These are phyloP conservation scores for Trissolcus basalis DNA, from an alignment of 1,140 invertebrate genomes.

Conservation along the genomic window DNA sequence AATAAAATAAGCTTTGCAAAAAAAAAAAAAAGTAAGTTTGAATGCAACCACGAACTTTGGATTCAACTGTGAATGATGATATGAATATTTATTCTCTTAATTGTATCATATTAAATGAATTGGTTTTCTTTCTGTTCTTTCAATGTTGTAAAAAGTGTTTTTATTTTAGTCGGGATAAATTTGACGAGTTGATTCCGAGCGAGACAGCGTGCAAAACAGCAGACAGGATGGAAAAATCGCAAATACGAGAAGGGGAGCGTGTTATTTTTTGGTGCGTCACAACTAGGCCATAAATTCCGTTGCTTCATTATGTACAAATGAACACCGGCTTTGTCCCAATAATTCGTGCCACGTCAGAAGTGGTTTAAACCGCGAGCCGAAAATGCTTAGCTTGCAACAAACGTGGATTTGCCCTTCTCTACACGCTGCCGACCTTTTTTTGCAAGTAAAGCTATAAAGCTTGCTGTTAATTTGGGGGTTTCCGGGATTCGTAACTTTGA, in stretches of 20 bases:
- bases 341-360: slow-evolving; percentile 40
- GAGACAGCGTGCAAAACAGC: background rate
- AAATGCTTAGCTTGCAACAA: slow-evolving; percentile 43
- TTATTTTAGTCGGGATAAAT: too few relatives aligned
- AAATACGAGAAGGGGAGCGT: slow-evolving; percentile 10
- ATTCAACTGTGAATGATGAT: too few relatives aligned
- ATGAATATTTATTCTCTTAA: too few relatives aligned
- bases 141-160: too few relatives aligned
- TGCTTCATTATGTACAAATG: slow-evolving; percentile 56
- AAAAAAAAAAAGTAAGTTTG: too few relatives aligned
- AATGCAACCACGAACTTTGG: too few relatives aligned
- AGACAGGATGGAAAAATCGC: slow-evolving; percentile 8
- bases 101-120: too few relatives aligned
- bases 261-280: slow-evolving; percentile 20
- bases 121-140: too few relatives aligned
- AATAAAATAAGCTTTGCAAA: too few relatives aligned
- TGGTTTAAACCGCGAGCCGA: slow-evolving; percentile 43
- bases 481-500: slow-evolving; percentile 57
- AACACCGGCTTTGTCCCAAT: slow-evolving; percentile 45
- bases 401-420: background rate
- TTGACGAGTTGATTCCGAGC: background rate
- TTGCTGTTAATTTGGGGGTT: slow-evolving; percentile 57
- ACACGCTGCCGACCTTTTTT: slow-evolving; percentile 21
- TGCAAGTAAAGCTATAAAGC: slow-evolving; percentile 53
- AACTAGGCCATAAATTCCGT: slow-evolving; percentile 47